Evolutionary conservation across 1,140 invertebrate species (phyloP).

Genomic region (Monomorium pharaonis): DNA sequence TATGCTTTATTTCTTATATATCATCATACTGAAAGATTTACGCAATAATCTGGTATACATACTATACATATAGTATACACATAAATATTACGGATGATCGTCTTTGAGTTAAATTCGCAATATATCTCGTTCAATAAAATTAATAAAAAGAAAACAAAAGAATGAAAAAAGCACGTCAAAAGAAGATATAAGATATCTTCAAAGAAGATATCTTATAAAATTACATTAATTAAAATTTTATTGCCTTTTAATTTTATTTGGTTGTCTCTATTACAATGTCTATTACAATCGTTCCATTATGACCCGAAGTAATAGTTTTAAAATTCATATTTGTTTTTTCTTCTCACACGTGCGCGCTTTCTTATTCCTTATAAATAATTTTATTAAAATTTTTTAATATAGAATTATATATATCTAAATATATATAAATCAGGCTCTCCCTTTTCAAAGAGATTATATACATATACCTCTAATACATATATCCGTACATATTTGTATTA

Average conservation of each 20-base stretch:
- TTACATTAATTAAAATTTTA: not conserved
- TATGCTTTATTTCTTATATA: constrained; percentile 11
- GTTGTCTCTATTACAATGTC: not conserved
- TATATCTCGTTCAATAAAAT: not conserved
- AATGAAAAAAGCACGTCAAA: not conserved
- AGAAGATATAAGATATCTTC: not conserved
- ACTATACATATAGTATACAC: no score
- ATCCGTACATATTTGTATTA: not conserved
- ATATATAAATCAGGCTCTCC: no score
- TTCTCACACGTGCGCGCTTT: not conserved
- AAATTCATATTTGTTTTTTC: not conserved
- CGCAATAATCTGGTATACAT: not conserved
- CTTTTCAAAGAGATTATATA: not conserved
- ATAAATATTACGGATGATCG: not conserved
- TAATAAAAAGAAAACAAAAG: not conserved
- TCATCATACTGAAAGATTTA: not conserved
- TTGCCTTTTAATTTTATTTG: not conserved
- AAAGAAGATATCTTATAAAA: not conserved
- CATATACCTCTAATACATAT: not conserved
- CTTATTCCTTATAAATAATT: not conserved
- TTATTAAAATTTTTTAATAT: not conserved
- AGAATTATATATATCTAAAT: not conserved
- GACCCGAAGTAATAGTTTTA: not conserved
- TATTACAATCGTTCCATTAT: not conserved
- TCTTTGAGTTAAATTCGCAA: not conserved